Conservation (phyloP, 2,113 vertebrate species). For the Xiphias gladius region DNA sequence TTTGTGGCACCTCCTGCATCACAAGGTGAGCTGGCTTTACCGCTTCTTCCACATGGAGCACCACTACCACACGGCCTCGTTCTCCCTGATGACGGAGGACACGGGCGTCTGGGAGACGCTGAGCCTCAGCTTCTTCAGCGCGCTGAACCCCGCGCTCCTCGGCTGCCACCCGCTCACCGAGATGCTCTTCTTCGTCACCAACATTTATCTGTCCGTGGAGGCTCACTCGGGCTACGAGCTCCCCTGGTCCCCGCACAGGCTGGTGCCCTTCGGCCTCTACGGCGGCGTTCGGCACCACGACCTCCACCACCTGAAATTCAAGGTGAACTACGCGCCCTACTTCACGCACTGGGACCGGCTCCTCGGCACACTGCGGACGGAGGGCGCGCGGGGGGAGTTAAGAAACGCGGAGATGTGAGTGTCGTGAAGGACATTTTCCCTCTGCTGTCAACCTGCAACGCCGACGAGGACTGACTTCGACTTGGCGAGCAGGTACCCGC, state of each 20-base stretch:
- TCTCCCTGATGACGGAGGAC: slow-evolving; percentile 89
- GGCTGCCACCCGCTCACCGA: slow-evolving; percentile 89
- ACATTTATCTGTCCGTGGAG: slow-evolving; percentile 93
- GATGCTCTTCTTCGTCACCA: slow-evolving; percentile 87
- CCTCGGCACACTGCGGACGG: slow-evolving; percentile 81
- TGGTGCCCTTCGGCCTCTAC: slow-evolving; percentile 89
- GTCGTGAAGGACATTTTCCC: background rate
- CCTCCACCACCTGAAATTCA: slow-evolving; percentile 90
- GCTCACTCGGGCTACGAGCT: slow-evolving; percentile 93
- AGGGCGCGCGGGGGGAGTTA: background rate
- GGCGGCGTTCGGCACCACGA: slow-evolving; percentile 91
- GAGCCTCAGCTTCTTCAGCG: slow-evolving; percentile 87
- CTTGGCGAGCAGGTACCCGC: no score
- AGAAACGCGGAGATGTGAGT: background rate
- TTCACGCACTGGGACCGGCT: slow-evolving; percentile 94
- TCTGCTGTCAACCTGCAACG: background rate
- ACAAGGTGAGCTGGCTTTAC: slow-evolving; percentile 92
- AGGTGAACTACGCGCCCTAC: slow-evolving; percentile 92
- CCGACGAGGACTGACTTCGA: background rate
- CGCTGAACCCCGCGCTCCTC: slow-evolving; percentile 82
- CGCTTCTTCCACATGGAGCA: slow-evolving; percentile 90
- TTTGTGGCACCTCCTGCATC: slow-evolving; percentile 90
- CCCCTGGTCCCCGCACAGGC: slow-evolving; percentile 89
- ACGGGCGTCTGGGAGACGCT: slow-evolving; percentile 88
- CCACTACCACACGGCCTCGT: slow-evolving; percentile 87